Evolutionary conservation across 2,113 vertebrate genomes (phyloP).

Genomic region (Etheostoma spectabile): DNA sequence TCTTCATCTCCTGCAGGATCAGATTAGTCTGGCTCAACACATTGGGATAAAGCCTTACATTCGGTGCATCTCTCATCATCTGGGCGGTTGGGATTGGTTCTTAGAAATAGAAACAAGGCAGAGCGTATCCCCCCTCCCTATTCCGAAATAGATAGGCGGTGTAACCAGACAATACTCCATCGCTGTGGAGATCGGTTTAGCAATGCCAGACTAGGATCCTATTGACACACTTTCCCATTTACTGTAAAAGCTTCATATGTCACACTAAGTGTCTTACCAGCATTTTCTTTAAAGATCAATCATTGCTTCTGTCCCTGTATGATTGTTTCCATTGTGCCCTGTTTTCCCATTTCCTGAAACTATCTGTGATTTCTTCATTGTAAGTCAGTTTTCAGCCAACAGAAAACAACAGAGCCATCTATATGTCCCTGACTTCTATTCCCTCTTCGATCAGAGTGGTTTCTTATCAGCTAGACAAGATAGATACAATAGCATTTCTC

Average conservation of each 20-base stretch:
- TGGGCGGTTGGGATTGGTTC: too few species aligned
- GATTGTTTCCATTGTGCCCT: neutral
- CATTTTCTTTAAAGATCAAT: slow-evolving; percentile 4
- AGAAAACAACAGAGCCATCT: neutral
- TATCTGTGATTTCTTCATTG: neutral
- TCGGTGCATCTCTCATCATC: too few species aligned
- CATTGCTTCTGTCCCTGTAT: neutral
- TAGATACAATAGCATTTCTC: slow-evolving; percentile 3
- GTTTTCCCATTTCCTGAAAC: neutral
- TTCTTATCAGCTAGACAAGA: slow-evolving; percentile 23
- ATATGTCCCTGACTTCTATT: neutral
- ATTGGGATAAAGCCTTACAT: too few species aligned
- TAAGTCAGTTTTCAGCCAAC: neutral
- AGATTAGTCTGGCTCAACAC: too few species aligned
- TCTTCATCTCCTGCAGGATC: neutral
- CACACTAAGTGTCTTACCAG: neutral
- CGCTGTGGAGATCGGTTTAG: too few species aligned
- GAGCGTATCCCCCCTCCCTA: too few species aligned
- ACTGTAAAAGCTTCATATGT: neutral
- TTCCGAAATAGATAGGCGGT: too few species aligned
- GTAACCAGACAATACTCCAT: too few species aligned
- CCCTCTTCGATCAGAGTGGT: neutral
- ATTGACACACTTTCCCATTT: neutral
- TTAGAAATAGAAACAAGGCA: too few species aligned
- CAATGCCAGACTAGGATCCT: neutral